Evolutionary conservation across 2,888 invertebrate species (phyloP).

Genomic region (Cosmia pyralina): DNA sequence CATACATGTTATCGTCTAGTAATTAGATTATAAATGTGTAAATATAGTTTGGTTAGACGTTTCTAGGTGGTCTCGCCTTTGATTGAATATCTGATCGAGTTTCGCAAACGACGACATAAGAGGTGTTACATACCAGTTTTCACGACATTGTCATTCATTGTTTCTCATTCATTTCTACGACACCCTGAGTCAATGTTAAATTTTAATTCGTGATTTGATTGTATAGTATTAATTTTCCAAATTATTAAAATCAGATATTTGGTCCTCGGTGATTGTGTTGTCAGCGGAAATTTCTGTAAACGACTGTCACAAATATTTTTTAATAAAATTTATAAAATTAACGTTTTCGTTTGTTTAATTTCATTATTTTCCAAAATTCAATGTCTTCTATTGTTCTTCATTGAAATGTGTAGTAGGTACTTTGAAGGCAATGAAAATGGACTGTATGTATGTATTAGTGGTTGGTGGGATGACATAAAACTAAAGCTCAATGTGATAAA

Average conservation of each 20-base stretch:
- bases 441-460: not conserved
- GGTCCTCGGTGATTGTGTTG: slow-evolving; percentile 33
- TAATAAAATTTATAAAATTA: slow-evolving; percentile 64
- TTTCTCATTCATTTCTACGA: slow-evolving; percentile 17
- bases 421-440: too few species aligned
- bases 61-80: slow-evolving; percentile 33
- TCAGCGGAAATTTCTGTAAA: slow-evolving; percentile 62
- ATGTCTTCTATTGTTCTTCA: not conserved
- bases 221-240: slow-evolving; percentile 35
- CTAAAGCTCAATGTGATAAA: not conserved
- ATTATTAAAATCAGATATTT: slow-evolving; percentile 40
- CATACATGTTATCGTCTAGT: slow-evolving; percentile 54
- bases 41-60: slow-evolving; percentile 40
- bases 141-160: too few species aligned
- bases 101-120: not conserved
- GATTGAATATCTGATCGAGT: slow-evolving; percentile 44
- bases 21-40: slow-evolving; percentile 47
- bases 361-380: not conserved
- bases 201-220: not conserved
- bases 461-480: not conserved
- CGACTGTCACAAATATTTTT: slow-evolving; percentile 76
- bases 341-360: slow-evolving; percentile 43
- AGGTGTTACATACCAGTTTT: slow-evolving; percentile 7
- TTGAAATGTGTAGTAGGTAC: not conserved
- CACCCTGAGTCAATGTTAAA: not conserved